Percentiles rank a stretch among this genome's conserved stretches.
These are phyloP conservation scores for Microctenopoma steveboyesi DNA, from an alignment of 2,797 vertebrate species.

Conservation along the genomic window DNA sequence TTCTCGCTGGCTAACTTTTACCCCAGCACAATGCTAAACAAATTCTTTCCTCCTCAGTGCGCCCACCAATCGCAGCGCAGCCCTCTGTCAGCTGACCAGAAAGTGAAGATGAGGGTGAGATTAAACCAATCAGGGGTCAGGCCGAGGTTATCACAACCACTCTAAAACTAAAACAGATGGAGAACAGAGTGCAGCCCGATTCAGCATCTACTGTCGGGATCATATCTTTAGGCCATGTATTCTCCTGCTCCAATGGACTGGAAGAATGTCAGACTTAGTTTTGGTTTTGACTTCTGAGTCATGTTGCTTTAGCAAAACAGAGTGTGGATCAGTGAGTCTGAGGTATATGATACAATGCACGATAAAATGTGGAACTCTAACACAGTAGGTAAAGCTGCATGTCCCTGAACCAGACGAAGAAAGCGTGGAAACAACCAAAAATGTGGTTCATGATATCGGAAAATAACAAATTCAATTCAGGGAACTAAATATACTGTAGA, in stretches of 20 bases:
- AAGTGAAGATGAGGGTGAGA: constrained; percentile 76
- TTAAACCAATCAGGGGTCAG: constrained; percentile 82
- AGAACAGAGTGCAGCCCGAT: constrained; percentile 61
- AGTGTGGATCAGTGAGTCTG: constrained; percentile 45
- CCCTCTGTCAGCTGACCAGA: constrained; percentile 75
- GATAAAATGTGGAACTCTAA: constrained; percentile 53
- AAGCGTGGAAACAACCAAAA: background rate
- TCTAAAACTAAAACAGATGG: constrained; percentile 86
- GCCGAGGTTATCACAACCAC: constrained; percentile 83
- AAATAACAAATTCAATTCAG: background rate
- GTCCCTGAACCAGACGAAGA: background rate
- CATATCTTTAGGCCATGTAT: constrained; percentile 70
- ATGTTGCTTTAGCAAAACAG: constrained; percentile 62
- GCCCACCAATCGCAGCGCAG: constrained; percentile 62
- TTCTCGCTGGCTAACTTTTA: constrained; percentile 68
- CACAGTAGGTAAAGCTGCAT: constrained; percentile 16
- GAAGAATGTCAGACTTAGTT: constrained; percentile 72
- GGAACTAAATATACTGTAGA: background rate
- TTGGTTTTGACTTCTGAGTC: constrained; percentile 66
- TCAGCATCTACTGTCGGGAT: constrained; percentile 71
- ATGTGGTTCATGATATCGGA: background rate
- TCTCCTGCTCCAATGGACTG: constrained; percentile 60
- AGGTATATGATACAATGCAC: constrained; percentile 41
- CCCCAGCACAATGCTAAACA: constrained; percentile 74
- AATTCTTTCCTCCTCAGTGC: constrained; percentile 60